phyloP scores from a whole-genome alignment of 2,888 invertebrate species.

The Heliconius hortense region DNA sequence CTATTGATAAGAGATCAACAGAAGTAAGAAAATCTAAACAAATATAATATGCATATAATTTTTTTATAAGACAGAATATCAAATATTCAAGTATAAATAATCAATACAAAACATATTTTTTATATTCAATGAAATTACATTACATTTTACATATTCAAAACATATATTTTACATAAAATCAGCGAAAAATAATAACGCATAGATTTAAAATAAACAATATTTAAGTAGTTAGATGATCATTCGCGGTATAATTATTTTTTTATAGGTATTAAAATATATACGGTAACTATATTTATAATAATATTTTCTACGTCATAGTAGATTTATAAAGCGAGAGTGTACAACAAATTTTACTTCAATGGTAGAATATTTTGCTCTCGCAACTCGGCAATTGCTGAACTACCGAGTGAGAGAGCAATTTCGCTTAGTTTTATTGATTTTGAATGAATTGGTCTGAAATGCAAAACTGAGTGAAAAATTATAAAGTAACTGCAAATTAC shows the following conservation, averaged over 20 bases:
- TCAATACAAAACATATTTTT: too few relatives aligned
- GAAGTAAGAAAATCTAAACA: too few relatives aligned
- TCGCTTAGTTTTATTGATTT: conserved; percentile 59
- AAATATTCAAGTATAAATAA: too few relatives aligned
- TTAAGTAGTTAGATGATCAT: neutral
- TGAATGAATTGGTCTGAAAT: conserved; percentile 48
- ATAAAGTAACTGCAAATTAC: conserved; percentile 32
- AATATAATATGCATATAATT: too few relatives aligned
- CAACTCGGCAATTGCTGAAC: conserved; percentile 26
- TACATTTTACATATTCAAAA: neutral
- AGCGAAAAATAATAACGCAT: neutral
- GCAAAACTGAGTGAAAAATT: conserved; percentile 44
- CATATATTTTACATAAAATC: neutral
- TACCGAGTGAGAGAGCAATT: conserved; percentile 46
- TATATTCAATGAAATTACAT: too few relatives aligned
- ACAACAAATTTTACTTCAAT: neutral
- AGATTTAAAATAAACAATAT: neutral
- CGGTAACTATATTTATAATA: neutral
- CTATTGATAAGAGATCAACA: too few relatives aligned
- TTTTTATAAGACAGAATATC: too few relatives aligned
- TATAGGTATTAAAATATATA: too few relatives aligned
- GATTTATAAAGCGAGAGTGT: conserved; percentile 8
- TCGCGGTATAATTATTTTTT: too few relatives aligned
- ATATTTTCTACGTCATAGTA: neutral
- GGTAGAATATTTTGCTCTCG: conserved; percentile 13